phyloP scores from a whole-genome alignment of 2,113 vertebrate genomes.

The Balaenoptera acutorostrata region DNA sequence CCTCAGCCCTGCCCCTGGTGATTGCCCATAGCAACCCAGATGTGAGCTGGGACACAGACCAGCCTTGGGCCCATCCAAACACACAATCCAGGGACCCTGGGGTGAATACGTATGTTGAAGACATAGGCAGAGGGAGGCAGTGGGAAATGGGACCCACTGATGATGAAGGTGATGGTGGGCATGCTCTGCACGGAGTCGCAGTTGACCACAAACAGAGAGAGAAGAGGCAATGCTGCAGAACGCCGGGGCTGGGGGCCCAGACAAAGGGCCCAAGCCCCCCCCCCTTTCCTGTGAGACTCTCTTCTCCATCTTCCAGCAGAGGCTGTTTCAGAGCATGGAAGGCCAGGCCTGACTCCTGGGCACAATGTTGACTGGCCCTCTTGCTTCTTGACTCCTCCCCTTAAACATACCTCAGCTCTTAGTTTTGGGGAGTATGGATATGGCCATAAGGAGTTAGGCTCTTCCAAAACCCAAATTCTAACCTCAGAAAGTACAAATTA shows the following conservation, averaged over 20 bases:
- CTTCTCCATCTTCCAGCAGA: neutral
- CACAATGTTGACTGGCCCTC: neutral
- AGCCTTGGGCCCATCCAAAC: neutral
- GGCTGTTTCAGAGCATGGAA: fast-evolving
- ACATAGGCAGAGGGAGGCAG: slow-evolving; percentile 72
- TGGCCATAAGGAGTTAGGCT: neutral
- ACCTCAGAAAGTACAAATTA: neutral
- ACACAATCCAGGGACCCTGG: neutral
- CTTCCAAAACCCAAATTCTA: neutral
- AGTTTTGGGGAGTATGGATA: neutral
- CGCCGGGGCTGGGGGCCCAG: neutral
- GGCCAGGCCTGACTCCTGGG: neutral
- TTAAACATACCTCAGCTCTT: neutral
- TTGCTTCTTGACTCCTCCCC: neutral
- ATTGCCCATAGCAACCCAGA: neutral
- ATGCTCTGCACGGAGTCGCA: slow-evolving; percentile 50
- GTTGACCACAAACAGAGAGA: slow-evolving; percentile 63
- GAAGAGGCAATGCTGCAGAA: neutral
- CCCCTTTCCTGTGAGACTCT: neutral
- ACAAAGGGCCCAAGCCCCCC: neutral
- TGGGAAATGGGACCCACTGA: slow-evolving; percentile 48
- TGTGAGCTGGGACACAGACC: neutral
- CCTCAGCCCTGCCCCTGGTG: neutral
- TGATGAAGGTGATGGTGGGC: slow-evolving; percentile 73
- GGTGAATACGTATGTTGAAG: slow-evolving; percentile 35